Base-by-base conservation (phyloP, 1,140 invertebrate species). In the Polyergus mexicanus region DNA sequence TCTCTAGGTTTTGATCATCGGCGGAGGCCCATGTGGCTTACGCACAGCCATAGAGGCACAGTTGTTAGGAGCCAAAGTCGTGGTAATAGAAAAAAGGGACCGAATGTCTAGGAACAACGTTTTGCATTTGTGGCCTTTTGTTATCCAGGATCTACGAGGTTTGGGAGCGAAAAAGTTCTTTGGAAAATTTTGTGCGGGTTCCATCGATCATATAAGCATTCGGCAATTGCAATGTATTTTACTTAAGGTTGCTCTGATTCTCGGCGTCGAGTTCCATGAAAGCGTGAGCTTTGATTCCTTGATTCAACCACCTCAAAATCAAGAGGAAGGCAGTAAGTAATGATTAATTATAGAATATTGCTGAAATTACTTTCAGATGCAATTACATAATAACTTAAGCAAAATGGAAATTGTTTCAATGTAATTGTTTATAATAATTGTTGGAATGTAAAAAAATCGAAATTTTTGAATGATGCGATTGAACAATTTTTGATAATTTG, bases 111-210 rank as follows among this genome's bases (percentile, higher is more conserved):
- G 99, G 22, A 99, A 99, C 95, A 99, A 99, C 95, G 99, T 99
- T 10, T 96, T 99, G 58, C 99, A 99, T 95, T 95, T 99, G 54
- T 99, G 99, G 99, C 99, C 99, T 35, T 99, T 99, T 95, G 98
- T 99, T 32, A 99, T 99, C 80, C 98, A 99, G 89, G 99, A 99
- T 95, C 95, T 99, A 56, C 97, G 98, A 71, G 97, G 97, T 83
- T 96, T 99, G 5, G 99, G 99, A 19, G 99, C 99, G 56, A 99
- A 99, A 94, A 99, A 99, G 93, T 99, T 99, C 95, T 99, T 99
- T 95, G 99, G 99, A 11, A 99, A 99, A 95, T 99, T 99, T 94
- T 99, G 99, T 96, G 99, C 99, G 2, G 99, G 99, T 56, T 97
- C 98, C 72, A 99, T 99, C 86, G 99, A 99, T 95, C 99, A 99